Evolutionary conservation across 1,140 invertebrate genomes (phyloP).

Genomic region (Cotesia typhae): DNA sequence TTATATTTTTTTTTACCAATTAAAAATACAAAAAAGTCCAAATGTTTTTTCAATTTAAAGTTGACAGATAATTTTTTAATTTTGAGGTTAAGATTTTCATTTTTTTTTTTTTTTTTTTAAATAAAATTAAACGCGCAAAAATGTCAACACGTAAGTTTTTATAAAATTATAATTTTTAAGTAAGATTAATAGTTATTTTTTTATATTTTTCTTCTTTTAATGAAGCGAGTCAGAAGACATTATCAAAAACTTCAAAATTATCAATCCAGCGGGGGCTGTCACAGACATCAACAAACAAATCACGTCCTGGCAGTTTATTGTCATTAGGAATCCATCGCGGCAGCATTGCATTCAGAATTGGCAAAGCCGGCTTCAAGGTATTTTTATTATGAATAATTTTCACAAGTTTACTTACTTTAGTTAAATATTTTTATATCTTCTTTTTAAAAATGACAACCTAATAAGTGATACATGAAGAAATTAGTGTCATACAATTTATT

Average conservation of each 20-base stretch:
- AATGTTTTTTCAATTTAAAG: no score
- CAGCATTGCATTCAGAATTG: slow-evolving; percentile 36
- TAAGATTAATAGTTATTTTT: no score
- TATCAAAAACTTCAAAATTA: slow-evolving; percentile 12
- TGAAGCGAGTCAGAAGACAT: slow-evolving; percentile 17
- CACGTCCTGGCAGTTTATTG: slow-evolving; percentile 14
- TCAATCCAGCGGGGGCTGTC: background rate
- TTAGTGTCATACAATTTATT: no score
- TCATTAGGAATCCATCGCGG: slow-evolving; percentile 30
- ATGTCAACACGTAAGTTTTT: slow-evolving; percentile 33
- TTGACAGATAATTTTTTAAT: no score
- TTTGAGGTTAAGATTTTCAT: background rate
- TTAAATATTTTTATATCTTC: no score
- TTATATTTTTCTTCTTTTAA: no score
- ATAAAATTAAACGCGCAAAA: background rate
- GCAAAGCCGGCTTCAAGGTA: slow-evolving; percentile 38
- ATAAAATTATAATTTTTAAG: background rate
- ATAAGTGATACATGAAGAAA: no score
- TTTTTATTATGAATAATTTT: background rate
- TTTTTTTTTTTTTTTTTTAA: background rate
- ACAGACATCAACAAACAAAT: slow-evolving; percentile 6
- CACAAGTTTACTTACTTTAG: no score
- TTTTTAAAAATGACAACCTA: no score
- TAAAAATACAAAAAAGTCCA: no score
- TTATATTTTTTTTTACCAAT: no score